Percentiles rank a stretch among this genome's conserved stretches.
Evolutionary conservation across 2,113 vertebrate genomes (phyloP).

Genomic region (Apodemus sylvaticus): DNA sequence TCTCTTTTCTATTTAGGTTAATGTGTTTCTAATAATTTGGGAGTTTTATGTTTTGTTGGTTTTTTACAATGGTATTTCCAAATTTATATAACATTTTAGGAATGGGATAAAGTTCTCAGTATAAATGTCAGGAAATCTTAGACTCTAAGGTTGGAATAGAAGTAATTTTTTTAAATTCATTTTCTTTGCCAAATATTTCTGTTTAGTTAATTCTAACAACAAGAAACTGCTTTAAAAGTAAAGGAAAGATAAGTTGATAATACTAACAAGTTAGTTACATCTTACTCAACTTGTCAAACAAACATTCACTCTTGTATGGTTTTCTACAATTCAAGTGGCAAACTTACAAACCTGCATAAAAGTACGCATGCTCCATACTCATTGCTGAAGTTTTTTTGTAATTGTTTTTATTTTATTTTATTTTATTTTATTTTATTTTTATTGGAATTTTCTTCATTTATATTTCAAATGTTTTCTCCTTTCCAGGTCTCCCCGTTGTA

Average conservation of each 20-base stretch:
- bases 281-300: background rate
- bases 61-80: too few species aligned
- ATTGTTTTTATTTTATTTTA: background rate
- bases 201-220: constrained; percentile 31
- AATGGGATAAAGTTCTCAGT: background rate
- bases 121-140: background rate
- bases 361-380: background rate
- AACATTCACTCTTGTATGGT: background rate
- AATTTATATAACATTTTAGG: background rate
- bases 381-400: background rate
- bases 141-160: background rate
- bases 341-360: background rate
- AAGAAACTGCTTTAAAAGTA: background rate
- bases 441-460: too few species aligned
- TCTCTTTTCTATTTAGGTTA: background rate
- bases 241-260: background rate
- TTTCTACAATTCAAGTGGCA: background rate
- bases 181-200: constrained; percentile 1
- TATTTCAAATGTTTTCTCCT: too few species aligned
- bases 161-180: background rate
- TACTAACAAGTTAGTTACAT: background rate
- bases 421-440: too few species aligned
- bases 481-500: too few species aligned
- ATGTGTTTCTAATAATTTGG: background rate
- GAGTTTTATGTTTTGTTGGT: too few species aligned